phyloP scores from a whole-genome alignment of 2,113 vertebrate species.

The Nycticebus coucang region DNA sequence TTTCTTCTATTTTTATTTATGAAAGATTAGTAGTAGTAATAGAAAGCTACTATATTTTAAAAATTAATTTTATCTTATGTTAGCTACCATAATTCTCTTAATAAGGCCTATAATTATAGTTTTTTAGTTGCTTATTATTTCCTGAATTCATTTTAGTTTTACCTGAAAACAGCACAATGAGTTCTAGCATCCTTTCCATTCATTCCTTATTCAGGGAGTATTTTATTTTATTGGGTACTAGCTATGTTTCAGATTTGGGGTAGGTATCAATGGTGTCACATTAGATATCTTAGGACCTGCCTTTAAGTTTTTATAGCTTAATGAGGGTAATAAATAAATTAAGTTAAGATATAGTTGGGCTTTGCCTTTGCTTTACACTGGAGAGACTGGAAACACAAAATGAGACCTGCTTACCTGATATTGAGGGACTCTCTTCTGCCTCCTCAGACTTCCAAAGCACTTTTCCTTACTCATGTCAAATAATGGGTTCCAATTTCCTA shows the following conservation, averaged over 20 bases:
- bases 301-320: neutral
- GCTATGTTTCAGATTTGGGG: neutral
- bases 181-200: neutral
- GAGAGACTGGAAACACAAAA: neutral
- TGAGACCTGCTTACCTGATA: neutral
- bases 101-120: neutral
- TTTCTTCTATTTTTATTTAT: neutral
- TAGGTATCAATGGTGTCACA: neutral
- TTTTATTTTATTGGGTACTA: neutral
- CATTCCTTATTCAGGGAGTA: neutral
- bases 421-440: neutral
- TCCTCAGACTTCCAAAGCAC: neutral
- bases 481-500: neutral
- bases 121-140: neutral
- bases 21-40: neutral
- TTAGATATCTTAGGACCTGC: neutral
- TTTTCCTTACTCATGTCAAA: neutral
- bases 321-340: neutral
- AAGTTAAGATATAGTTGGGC: neutral
- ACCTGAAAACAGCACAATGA: neutral
- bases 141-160: neutral
- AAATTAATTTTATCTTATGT: constrained; percentile 30
- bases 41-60: neutral
- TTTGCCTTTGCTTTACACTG: neutral
- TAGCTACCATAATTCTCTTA: neutral